Base-by-base conservation (phyloP, 1,140 invertebrate genomes). In the Eueides isabella region DNA sequence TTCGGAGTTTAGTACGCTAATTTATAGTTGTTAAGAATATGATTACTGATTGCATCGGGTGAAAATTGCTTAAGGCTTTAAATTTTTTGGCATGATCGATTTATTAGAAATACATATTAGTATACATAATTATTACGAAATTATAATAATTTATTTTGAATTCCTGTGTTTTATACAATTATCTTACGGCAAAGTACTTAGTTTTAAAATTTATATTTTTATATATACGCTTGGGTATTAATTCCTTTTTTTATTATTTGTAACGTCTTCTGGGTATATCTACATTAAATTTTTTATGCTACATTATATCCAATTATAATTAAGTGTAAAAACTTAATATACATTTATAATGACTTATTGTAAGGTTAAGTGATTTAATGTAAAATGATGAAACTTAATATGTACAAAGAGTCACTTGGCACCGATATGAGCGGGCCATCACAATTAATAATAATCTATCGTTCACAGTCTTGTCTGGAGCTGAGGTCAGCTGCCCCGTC, bases 1-100 rank as follows among this genome's bases (percentile, higher is more conserved):
- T 83, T 82, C 80, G 35, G 84, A 84, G 77, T 85, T 84, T 86
- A 77, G 76, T 85, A 85, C 84, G 85, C 84, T 81, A 87, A 85
- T 89, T 90, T 91, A 91, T 77, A 77, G 75, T 80, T 78, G 79
- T 84, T 87, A 85, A 68, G 61, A 76, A 35, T 61, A 72, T 87
- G 82, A 85, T 88, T 78, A 84, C 80, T 77, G 82, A 86, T 86
- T 88, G 84, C 79, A 76, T 85, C 80, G 78, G 82, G 80, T 83
- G 82, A 82, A 79, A 83, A 83, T 85, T 79, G 83, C 82, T 84
- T 66, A 79, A 72, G 81, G 80, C 76, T 81, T 77, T 80, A 86
- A 85, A 90, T 89, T 86, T 67, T 48, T 72, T 76, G 48, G 19
- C 16, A n/a, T 11, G 5, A 55, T 55, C 48, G 2, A 26, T 23